Evolutionary conservation across 2,113 vertebrate species (phyloP).

Genomic region (Sakesphorus luctuosus): DNA sequence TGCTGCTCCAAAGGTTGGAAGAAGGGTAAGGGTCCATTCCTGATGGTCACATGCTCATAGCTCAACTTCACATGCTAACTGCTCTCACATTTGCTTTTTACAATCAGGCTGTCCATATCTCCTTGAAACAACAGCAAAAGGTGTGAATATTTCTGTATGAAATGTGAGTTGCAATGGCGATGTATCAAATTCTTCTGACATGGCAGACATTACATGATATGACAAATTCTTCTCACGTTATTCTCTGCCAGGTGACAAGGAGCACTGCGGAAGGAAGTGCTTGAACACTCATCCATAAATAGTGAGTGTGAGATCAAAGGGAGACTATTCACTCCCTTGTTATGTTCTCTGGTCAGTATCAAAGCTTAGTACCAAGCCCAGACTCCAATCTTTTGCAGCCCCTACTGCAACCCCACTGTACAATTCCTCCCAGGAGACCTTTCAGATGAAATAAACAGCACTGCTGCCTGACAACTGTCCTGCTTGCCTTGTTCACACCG

Average conservation of each 20-base stretch:
- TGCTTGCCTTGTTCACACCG: neutral
- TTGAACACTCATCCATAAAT: neutral
- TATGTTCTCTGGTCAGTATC: neutral
- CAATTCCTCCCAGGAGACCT: neutral
- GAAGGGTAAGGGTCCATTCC: neutral
- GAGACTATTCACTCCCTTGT: neutral
- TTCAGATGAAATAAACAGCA: neutral
- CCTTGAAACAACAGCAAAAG: fast-evolving
- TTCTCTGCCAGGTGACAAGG: neutral
- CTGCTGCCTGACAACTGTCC: neutral
- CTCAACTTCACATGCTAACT: neutral
- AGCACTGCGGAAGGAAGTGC: neutral
- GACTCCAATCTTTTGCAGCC: neutral
- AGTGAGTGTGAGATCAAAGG: neutral
- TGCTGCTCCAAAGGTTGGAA: neutral
- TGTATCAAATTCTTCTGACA: neutral
- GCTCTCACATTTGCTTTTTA: neutral
- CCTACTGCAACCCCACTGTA: neutral
- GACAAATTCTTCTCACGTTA: neutral
- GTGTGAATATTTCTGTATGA: neutral
- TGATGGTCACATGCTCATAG: neutral
- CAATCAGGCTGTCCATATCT: neutral
- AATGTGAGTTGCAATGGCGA: fast-evolving
- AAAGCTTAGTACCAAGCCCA: neutral
- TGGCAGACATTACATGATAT: neutral